These are phyloP conservation scores for Drosophila histrio DNA, from an alignment of 2,888 invertebrate genomes.

Conservation along the genomic window DNA sequence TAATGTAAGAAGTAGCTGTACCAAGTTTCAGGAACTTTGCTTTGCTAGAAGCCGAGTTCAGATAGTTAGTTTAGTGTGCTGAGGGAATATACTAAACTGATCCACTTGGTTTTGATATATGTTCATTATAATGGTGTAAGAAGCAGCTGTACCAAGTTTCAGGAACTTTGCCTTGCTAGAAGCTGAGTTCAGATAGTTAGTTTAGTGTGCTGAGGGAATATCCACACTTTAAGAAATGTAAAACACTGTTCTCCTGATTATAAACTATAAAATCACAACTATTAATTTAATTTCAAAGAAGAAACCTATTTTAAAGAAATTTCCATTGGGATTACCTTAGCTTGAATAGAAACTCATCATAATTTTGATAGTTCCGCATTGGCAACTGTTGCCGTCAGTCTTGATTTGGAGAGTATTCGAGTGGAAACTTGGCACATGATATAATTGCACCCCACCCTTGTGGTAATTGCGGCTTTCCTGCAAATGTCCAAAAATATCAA, in stretches of 20 bases:
- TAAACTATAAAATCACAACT: too few relatives aligned
- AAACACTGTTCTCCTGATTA: neutral
- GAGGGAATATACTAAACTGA: neutral
- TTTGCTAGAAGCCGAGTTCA: neutral
- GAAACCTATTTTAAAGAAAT: too few relatives aligned
- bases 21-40: neutral
- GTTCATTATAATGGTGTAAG: neutral
- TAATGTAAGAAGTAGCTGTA: neutral
- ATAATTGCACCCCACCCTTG: slow-evolving; percentile 44
- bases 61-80: neutral
- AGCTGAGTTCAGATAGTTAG: neutral
- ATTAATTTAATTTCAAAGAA: too few relatives aligned
- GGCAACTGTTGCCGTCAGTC: slow-evolving; percentile 71
- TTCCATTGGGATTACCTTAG: neutral
- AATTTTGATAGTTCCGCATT: slow-evolving; percentile 48
- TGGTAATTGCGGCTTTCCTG: slow-evolving; percentile 50
- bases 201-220: too few relatives aligned
- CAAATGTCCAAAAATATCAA: slow-evolving; percentile 74
- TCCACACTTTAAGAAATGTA: neutral
- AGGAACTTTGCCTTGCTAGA: neutral
- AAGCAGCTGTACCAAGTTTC: neutral
- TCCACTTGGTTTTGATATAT: neutral
- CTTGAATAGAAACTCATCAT: slow-evolving; percentile 4
- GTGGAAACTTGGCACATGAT: slow-evolving; percentile 20
- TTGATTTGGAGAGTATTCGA: slow-evolving; percentile 19